Evolutionary conservation across 2,797 vertebrate genomes (phyloP), one percentile per base, ranked within the genome.

Genomic region (Spheniscus humboldti): DNA sequence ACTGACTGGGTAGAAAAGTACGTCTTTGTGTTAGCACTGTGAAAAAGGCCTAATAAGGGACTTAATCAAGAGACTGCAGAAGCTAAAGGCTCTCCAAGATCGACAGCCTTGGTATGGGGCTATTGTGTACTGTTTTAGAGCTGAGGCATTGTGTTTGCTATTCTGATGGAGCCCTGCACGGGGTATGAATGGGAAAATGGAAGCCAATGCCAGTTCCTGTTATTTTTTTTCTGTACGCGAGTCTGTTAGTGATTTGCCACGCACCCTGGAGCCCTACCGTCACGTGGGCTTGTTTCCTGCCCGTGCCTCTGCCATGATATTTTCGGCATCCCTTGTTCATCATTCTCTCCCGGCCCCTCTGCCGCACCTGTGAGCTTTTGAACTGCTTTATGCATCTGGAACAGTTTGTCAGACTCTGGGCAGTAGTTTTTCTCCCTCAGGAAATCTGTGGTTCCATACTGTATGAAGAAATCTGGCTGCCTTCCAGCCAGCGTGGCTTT

Each of bases 51-150:
- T 94, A 78, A 91, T 94, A 72, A 55, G 55, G 50, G 66, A 88
- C 75, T 72, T 90, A 77, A 91, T 95, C 92, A 95, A 92, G 94
- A 86, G 64, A 37, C 71, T 87, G 81, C 77, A 87, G 68, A 94
- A 94, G 78, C 78, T 85, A 56, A 82, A 92, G 78, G 25, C 81
- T 80, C 84, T 93, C 72, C 62, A 37, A 15, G 35, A 81, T 75
- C 45, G 43, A 57, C 91, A 94, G 79, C 71, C 87, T 69, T 95
- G 68, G 89, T 71, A 74, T 77, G 91, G 77, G 81, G 77, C 88
- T 93, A 92, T 96, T 97, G 92, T 96, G 57, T 60, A 57, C 76
- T 88, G 73, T 10, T 90, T 90, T 56, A 86, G 66, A 90, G 90
- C 82, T 69, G 85, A 69, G 87, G 85, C 88, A 94, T 88, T 96